Conservation (phyloP, 2,888 invertebrate species). For the Mesorhabditis belari region DNA sequence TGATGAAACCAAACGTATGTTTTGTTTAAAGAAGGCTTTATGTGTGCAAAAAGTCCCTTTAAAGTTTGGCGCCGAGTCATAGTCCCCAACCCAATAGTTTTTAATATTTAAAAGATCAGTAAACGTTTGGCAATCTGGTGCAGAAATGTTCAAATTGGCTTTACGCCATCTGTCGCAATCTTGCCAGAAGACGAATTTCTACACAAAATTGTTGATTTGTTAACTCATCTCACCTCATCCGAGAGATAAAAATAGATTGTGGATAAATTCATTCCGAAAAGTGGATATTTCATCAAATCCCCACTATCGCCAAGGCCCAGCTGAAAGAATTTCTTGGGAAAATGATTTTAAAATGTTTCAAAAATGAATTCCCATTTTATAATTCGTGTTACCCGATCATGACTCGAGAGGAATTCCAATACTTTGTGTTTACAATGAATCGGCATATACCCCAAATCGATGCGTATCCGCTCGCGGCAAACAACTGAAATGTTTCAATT, state of each 20-base stretch:
- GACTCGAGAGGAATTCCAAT: slow-evolving; percentile 46
- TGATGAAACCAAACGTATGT: too few species aligned
- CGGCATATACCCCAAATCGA: slow-evolving; percentile 37
- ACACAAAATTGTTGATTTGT: slow-evolving; percentile 1
- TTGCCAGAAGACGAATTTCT: too few species aligned
- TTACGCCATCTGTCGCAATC: too few species aligned
- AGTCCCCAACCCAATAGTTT: too few species aligned
- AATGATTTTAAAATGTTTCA: background rate
- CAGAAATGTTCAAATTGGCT: too few species aligned
- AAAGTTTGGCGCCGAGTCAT: too few species aligned
- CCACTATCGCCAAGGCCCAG: slow-evolving; percentile 34
- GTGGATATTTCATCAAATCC: slow-evolving; percentile 29
- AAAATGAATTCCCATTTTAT: background rate
- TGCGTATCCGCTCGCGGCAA: background rate
- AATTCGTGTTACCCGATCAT: slow-evolving; percentile 42
- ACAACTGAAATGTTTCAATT: background rate
- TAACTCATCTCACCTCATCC: slow-evolving; percentile 9
- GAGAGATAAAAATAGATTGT: slow-evolving; percentile 44
- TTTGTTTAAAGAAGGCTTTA: too few species aligned
- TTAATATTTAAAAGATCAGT: too few species aligned
- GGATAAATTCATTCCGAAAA: slow-evolving; percentile 40
- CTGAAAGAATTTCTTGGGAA: slow-evolving; percentile 19
- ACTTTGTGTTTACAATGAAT: slow-evolving; percentile 42
- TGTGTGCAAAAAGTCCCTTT: too few species aligned
- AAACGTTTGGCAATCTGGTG: too few species aligned